phyloP scores from a whole-genome alignment of 2,113 vertebrate species.

The Ciconia boyciana region DNA sequence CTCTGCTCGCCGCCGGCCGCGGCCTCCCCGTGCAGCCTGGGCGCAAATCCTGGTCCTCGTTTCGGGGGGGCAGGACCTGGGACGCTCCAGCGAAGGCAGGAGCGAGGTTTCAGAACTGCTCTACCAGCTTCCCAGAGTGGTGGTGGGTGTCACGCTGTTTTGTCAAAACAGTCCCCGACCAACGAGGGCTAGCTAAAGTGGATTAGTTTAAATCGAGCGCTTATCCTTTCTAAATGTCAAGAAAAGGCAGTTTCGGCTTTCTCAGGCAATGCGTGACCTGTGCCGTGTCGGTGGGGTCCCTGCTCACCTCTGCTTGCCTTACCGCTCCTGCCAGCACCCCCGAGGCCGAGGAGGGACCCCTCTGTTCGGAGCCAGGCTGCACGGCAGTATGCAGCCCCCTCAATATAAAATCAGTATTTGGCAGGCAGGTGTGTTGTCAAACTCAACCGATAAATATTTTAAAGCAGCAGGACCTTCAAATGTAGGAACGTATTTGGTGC shows the following conservation, averaged over 20 bases:
- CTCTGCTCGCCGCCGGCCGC: background rate
- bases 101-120: background rate
- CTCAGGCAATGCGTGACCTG: background rate
- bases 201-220: background rate
- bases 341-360: accelerated
- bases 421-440: background rate
- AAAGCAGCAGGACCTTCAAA: background rate
- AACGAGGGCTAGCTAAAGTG: background rate
- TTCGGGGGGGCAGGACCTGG: background rate
- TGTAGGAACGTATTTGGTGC: background rate
- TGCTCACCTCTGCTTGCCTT: background rate
- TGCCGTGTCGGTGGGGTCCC: background rate
- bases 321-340: background rate
- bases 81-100: background rate
- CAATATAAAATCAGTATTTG: accelerated
- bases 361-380: background rate
- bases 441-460: background rate
- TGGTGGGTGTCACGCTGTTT: background rate
- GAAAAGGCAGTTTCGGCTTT: background rate
- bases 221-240: slow-evolving; percentile 33
- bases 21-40: background rate
- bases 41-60: accelerated
- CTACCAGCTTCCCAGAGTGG: background rate
- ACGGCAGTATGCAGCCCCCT: accelerated
- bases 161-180: background rate